phyloP scores from a whole-genome alignment of 2,797 vertebrate species.

The Nyctibius grandis region DNA sequence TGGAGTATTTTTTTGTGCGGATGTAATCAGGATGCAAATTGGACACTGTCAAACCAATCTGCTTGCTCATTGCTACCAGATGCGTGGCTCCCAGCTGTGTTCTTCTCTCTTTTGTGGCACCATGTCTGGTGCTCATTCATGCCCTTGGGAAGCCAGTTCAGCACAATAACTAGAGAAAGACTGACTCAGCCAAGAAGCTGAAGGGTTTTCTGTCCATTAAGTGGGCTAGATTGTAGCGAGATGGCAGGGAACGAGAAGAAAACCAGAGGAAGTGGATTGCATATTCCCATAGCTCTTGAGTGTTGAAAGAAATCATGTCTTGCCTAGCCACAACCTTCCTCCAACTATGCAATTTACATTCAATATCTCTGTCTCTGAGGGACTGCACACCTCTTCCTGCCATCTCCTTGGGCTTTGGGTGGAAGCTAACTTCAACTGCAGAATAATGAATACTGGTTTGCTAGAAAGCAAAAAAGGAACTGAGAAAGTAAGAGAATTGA shows the following conservation, averaged over 20 bases:
- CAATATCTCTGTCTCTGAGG: not conserved
- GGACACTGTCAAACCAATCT: not conserved
- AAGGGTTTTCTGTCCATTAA: not conserved
- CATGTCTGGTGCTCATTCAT: not conserved
- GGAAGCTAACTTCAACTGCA: not conserved
- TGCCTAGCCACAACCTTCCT: not conserved
- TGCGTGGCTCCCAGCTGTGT: not conserved
- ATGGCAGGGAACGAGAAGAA: not conserved
- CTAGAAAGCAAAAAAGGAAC: not conserved
- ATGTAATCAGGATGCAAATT: not conserved
- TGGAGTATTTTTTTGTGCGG: not conserved
- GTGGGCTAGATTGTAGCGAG: not conserved
- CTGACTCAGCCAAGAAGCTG: not conserved
- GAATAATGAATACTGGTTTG: not conserved
- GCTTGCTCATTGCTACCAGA: not conserved
- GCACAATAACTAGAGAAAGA: not conserved
- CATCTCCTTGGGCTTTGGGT: not conserved
- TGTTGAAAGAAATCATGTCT: not conserved
- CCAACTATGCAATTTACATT: not conserved
- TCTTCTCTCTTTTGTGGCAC: not conserved
- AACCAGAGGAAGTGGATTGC: not conserved
- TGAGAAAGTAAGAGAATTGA: not conserved
- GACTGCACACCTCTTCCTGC: not conserved
- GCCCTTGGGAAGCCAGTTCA: not conserved
- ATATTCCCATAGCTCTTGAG: not conserved